These are phyloP conservation scores for Xylota segnis DNA, from an alignment of 2,888 invertebrate species.

Conservation along the genomic window DNA sequence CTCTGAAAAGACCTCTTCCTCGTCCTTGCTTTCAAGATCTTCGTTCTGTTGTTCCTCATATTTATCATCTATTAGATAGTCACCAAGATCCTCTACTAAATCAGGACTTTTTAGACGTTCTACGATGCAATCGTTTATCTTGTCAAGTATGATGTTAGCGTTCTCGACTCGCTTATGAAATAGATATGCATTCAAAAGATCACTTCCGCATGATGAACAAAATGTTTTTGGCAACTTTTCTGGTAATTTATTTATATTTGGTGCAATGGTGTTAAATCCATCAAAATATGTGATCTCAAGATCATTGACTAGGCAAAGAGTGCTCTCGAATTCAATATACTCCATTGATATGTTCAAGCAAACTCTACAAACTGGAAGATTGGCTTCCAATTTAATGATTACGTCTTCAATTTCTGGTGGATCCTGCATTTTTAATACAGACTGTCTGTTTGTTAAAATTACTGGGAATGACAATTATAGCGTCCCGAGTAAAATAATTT, in stretches of 20 bases:
- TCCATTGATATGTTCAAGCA: constrained; percentile 60
- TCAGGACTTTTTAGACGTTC: not conserved
- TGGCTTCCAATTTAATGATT: constrained; percentile 28
- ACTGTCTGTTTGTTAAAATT: not conserved
- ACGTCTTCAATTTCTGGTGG: constrained; percentile 31
- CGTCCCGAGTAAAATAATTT: not conserved
- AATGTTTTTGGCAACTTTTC: not conserved
- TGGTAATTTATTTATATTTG: not conserved
- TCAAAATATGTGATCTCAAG: constrained; percentile 39
- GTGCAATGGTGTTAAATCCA: constrained; percentile 23
- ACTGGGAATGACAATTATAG: not conserved
- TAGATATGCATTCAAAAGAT: constrained; percentile 39
- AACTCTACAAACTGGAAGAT: constrained; percentile 62
- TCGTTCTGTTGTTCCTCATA: not conserved
- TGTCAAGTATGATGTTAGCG: constrained; percentile 20
- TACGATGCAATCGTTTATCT: constrained; percentile 1
- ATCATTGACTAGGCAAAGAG: constrained; percentile 45
- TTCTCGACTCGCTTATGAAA: constrained; percentile 51
- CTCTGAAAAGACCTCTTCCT: not conserved
- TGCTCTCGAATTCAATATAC: constrained; percentile 57
- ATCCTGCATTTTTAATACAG: constrained; percentile 34
- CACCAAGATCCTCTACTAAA: not conserved
- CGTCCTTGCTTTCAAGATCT: not conserved
- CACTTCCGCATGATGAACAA: constrained; percentile 33
- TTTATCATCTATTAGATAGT: not conserved